Conservation (phyloP, 2,113 vertebrate species). For the Taxidea taxus region DNA sequence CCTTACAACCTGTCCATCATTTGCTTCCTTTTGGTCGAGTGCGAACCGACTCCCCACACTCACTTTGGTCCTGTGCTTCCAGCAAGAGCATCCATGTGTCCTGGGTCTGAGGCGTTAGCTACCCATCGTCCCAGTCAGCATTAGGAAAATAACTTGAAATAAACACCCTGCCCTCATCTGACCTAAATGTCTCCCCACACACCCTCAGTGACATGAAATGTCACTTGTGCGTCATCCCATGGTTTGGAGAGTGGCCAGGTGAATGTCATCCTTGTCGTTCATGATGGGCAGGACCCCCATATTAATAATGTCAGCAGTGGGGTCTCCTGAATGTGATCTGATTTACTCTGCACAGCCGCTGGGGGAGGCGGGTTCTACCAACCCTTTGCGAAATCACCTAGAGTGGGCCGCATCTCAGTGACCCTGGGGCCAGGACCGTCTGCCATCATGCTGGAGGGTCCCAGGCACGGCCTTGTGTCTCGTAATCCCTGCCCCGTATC, state of each 20-base stretch:
- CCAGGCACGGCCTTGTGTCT: neutral
- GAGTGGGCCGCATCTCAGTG: neutral
- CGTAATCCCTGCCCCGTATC: fast-evolving
- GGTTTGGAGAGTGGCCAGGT: neutral
- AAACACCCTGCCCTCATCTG: no score
- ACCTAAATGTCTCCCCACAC: neutral
- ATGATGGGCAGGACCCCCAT: fast-evolving
- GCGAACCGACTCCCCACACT: neutral
- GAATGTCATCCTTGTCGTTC: neutral
- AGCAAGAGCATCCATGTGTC: fast-evolving
- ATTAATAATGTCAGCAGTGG: fast-evolving
- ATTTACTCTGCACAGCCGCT: neutral
- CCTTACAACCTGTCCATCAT: fast-evolving
- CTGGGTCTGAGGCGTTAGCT: neutral
- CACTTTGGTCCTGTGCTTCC: neutral
- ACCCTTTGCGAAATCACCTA: neutral
- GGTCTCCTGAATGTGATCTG: neutral
- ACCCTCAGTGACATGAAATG: neutral
- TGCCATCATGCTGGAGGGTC: neutral
- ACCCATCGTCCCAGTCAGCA: neutral
- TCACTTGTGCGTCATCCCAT: fast-evolving
- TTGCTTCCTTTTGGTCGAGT: neutral
- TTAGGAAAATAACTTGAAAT: neutral
- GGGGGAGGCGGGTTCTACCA: fast-evolving
- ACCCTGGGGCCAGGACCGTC: neutral